phyloP scores from a whole-genome alignment of 2,888 invertebrate species.

The Bombyx huttoni region DNA sequence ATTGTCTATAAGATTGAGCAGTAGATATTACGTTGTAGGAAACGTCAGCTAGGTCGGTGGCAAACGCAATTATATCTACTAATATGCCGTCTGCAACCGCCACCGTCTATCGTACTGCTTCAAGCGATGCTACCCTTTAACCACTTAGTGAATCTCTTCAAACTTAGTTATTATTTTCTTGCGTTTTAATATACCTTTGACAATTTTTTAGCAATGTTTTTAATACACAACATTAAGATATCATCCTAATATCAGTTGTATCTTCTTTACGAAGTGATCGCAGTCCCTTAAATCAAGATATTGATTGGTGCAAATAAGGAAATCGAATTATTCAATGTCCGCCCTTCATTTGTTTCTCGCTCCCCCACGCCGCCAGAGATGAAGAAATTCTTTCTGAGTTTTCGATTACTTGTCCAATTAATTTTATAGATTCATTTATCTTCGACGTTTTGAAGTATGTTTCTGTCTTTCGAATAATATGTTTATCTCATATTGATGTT shows the following conservation, averaged over 20 bases:
- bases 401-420: slow-evolving; percentile 73
- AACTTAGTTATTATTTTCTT: slow-evolving; percentile 44
- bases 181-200: slow-evolving; percentile 18
- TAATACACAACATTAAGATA: not conserved
- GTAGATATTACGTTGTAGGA: slow-evolving; percentile 46
- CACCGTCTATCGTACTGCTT: slow-evolving; percentile 26
- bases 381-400: slow-evolving; percentile 72
- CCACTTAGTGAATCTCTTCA: slow-evolving; percentile 46
- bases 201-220: not conserved
- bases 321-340: slow-evolving; percentile 73
- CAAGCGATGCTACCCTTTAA: slow-evolving; percentile 49
- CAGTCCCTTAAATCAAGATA: slow-evolving; percentile 53
- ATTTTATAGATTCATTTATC: slow-evolving; percentile 72
- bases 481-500: not conserved
- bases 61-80: slow-evolving; percentile 67
- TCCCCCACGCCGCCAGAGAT: slow-evolving; percentile 60
- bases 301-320: slow-evolving; percentile 72
- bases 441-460: slow-evolving; percentile 53
- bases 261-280: slow-evolving; percentile 32
- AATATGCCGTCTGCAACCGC: slow-evolving; percentile 64
- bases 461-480: not conserved
- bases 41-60: slow-evolving; percentile 63
- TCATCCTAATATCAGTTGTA: not conserved
- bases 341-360: slow-evolving; percentile 68
- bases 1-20: slow-evolving; percentile 61